These are phyloP conservation scores for Panagrolaimus sp. DNA, from an alignment of 1,140 invertebrate genomes.

Conservation along the genomic window DNA sequence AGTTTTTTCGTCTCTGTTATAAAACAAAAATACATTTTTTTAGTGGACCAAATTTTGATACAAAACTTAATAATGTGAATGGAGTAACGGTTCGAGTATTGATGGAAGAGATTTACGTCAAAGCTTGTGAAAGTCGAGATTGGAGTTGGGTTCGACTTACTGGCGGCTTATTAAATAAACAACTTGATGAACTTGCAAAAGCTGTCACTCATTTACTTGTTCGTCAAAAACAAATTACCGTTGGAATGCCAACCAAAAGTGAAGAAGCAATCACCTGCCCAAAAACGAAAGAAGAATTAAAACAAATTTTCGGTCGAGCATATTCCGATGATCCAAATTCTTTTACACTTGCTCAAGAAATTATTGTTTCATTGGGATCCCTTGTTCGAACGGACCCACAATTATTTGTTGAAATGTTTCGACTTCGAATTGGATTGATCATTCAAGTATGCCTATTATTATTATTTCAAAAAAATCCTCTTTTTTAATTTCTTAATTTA, in stretches of 20 bases:
- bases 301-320: constrained; percentile 82
- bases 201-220: constrained; percentile 93
- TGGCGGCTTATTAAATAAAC: constrained; percentile 85
- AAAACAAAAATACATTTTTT: constrained; percentile 19
- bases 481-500: constrained; percentile 23
- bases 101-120: constrained; percentile 87
- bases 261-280: constrained; percentile 83
- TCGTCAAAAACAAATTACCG: constrained; percentile 85
- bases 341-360: constrained; percentile 93
- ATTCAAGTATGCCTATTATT: constrained; percentile 71
- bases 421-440: constrained; percentile 88
- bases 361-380: constrained; percentile 94
- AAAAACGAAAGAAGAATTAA: constrained; percentile 82
- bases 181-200: constrained; percentile 72
- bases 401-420: constrained; percentile 90
- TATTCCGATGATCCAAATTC: constrained; percentile 95
- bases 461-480: neutral
- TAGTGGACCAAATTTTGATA: constrained; percentile 64
- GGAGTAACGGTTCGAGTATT: constrained; percentile 80
- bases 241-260: constrained; percentile 70
- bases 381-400: constrained; percentile 96
- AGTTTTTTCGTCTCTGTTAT: constrained; percentile 18
- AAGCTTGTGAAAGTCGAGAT: constrained; percentile 88
- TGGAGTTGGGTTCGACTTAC: constrained; percentile 95
- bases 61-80: constrained; percentile 66